Conservation (phyloP, 2,797 vertebrate genomes). For the Leptoclinus maculatus region DNA sequence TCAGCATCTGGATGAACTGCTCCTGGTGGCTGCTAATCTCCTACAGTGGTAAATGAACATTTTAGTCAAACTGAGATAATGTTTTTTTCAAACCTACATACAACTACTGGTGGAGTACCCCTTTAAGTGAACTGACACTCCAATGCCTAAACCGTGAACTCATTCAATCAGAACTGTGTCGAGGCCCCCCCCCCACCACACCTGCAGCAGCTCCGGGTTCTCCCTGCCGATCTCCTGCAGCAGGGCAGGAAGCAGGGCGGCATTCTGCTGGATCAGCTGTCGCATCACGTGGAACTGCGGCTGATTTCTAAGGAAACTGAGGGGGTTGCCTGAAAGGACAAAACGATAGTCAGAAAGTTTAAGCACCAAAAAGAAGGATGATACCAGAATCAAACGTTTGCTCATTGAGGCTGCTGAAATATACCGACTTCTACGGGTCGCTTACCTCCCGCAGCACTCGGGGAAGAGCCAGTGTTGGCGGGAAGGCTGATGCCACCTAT, state of each 20-base stretch:
- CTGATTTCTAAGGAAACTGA: slow-evolving; percentile 95
- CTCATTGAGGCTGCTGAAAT: neutral
- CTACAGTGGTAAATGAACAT: slow-evolving; percentile 67
- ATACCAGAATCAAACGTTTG: neutral
- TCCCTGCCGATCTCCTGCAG: slow-evolving; percentile 96
- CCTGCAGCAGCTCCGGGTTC: slow-evolving; percentile 95
- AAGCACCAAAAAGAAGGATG: neutral
- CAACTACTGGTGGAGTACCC: neutral
- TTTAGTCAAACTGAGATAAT: neutral
- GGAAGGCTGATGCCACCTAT: slow-evolving; percentile 57
- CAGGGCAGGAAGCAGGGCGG: slow-evolving; percentile 92
- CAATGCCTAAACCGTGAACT: neutral
- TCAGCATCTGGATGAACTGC: slow-evolving; percentile 98
- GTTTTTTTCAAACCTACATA: neutral
- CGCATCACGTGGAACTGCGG: slow-evolving; percentile 97
- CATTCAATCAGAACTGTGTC: neutral
- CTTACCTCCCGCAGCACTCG: slow-evolving; percentile 86
- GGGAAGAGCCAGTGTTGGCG: slow-evolving; percentile 70
- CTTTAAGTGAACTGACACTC: neutral
- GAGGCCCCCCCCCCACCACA: slow-evolving; percentile 51
- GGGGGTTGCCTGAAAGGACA: slow-evolving; percentile 87
- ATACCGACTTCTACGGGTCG: neutral
- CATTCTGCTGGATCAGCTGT: slow-evolving; percentile 98
- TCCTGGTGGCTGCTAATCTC: slow-evolving; percentile 97
- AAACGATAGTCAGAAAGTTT: neutral